Evolutionary conservation across 2,113 vertebrate species (phyloP).

Genomic region (Tyto alba): DNA sequence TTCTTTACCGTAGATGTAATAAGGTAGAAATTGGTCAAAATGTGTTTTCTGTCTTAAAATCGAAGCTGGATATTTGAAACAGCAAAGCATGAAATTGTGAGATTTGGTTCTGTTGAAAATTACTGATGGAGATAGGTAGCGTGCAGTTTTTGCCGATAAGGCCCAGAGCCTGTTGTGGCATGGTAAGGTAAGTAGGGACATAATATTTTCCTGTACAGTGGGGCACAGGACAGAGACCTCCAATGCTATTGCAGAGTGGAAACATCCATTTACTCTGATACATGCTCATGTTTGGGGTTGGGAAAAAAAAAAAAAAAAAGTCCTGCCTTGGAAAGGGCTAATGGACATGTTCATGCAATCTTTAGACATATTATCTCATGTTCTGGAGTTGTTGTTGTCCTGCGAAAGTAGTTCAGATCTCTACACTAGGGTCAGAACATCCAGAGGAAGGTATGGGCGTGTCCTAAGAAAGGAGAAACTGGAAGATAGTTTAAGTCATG

Average conservation of each 20-base stretch:
- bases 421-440: not conserved
- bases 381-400: not conserved
- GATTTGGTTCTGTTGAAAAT: not conserved
- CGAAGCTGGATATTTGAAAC: not conserved
- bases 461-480: not conserved
- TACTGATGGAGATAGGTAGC: not conserved
- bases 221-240: not conserved
- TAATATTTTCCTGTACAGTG: not conserved
- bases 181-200: not conserved
- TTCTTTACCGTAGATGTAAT: not conserved
- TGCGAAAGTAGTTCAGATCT: not conserved
- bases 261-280: not conserved
- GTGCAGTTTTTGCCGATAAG: not conserved
- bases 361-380: not conserved
- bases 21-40: not conserved
- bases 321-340: not conserved
- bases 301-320: accelerated
- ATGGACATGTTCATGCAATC: not conserved
- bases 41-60: not conserved
- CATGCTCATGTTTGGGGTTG: not conserved
- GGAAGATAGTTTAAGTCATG: not conserved
- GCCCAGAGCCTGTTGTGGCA: not conserved
- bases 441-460: not conserved
- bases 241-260: not conserved
- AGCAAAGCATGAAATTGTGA: not conserved